Conservation (phyloP, 2,888 invertebrate genomes). For the Sarcophaga caerulescens region DNA sequence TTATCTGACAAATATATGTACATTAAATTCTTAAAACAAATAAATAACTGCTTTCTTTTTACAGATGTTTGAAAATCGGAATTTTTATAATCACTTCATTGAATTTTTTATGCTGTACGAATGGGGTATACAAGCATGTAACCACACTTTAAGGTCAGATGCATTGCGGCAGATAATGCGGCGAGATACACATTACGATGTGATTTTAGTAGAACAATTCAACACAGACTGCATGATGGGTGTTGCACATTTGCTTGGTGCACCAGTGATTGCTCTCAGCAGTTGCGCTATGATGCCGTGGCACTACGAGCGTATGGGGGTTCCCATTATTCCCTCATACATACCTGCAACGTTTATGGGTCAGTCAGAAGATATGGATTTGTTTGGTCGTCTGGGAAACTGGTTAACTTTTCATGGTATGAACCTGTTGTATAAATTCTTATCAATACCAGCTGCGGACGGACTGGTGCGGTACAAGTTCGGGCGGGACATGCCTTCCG, state of each 20-base stretch:
- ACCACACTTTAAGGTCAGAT: constrained; percentile 76
- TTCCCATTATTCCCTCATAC: constrained; percentile 84
- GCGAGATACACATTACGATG: constrained; percentile 83
- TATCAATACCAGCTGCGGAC: constrained; percentile 73
- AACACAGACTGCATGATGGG: constrained; percentile 88
- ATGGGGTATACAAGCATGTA: constrained; percentile 79
- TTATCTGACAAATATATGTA: no score
- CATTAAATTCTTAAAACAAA: neutral
- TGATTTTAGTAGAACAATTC: constrained; percentile 87
- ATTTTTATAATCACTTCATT: constrained; percentile 75
- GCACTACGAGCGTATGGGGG: constrained; percentile 83
- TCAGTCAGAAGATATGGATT: constrained; percentile 81
- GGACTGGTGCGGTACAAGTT: constrained; percentile 75
- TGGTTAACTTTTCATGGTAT: constrained; percentile 75
- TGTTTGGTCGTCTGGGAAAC: constrained; percentile 81
- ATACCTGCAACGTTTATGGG: constrained; percentile 83
- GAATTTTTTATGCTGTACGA: constrained; percentile 79
- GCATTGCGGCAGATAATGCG: constrained; percentile 79
- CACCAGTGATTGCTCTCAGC: constrained; percentile 83
- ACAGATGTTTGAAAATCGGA: constrained; percentile 77
- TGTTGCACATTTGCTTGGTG: constrained; percentile 84
- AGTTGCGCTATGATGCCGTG: constrained; percentile 85
- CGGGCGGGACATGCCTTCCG: constrained; percentile 80
- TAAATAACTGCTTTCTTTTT: neutral
- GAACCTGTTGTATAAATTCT: constrained; percentile 76